phyloP scores from a whole-genome alignment of 2,797 vertebrate species.

The Mormyrops boulengeri region DNA sequence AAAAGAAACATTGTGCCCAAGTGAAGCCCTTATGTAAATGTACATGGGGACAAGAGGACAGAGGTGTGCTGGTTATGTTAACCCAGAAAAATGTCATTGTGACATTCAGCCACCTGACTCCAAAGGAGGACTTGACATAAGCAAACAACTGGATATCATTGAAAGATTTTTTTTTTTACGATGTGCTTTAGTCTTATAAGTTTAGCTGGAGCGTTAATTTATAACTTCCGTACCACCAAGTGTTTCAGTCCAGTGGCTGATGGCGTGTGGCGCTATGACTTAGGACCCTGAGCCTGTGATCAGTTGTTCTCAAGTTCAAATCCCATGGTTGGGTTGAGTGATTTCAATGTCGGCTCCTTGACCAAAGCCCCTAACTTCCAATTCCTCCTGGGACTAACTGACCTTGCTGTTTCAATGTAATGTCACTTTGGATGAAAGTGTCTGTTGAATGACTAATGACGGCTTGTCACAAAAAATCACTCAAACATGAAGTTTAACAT shows the following conservation, averaged over 20 bases:
- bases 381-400: background rate
- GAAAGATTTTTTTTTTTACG: background rate
- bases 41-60: background rate
- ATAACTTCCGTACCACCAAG: background rate
- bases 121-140: background rate
- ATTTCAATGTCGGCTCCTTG: background rate
- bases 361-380: background rate
- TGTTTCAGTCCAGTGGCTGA: background rate
- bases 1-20: background rate
- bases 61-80: background rate
- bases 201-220: background rate
- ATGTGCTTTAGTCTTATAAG: background rate
- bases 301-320: background rate
- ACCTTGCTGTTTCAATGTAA: background rate
- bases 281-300: background rate
- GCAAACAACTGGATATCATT: background rate
- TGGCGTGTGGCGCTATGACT: background rate
- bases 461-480: background rate
- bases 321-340: background rate
- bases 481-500: background rate
- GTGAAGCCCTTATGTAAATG: constrained; percentile 1
- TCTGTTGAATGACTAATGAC: background rate
- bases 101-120: constrained; percentile 9
- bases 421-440: background rate
- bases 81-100: constrained; percentile 18